Base-by-base conservation (phyloP, 2,888 invertebrate genomes). In the Rugalucina vietnamica region DNA sequence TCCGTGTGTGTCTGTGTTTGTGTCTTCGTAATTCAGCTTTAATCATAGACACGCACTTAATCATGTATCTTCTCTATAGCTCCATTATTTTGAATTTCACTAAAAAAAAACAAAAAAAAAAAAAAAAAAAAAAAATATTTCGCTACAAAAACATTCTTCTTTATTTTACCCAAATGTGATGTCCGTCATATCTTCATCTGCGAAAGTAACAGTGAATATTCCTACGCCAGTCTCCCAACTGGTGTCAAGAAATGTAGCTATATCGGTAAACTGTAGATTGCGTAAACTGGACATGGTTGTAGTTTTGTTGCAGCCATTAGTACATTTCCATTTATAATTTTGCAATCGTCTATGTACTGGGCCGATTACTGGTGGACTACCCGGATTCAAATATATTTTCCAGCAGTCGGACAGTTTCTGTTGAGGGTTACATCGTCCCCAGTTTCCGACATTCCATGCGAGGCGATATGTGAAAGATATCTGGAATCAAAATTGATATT, bases 211-310 rank as follows among this genome's bases (percentile, higher is more conserved):
- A 32, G 43, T 54, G 10, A 60, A 69, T n/a, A 72, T 79, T 18
- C 71, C 84, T 18, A 79, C 73, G 2, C 79, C 84, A 27, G 81
- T 74, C 36, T 84, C 84, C 75, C 81, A 84, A 1, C 54, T 32
- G 4, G 74, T 50, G 14, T 76, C 75, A n/a, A 77, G 75, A 27
- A 84, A 78, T 10, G 54, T 50, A 1, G 76, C 76, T 0, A 81
- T 73, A 70, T 84, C 84, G 0, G 78, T 84, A 72, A 24, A 72
- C 24, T 49, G 72, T n/a, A 72, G 37, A 2, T 49, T 49, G n/a
- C 12, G 1, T 3, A 72, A 29, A 4, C 21, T 39, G 24, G 72
- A 72, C 72, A 72, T n/a, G 3, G n/a, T 72, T 5, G 24, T 34
- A 3, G 72, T 24, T 1, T 24, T 1, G 5, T 72, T 72, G 39